Conservation (phyloP, 2,797 vertebrate species). For the Micromesistius poutassou region DNA sequence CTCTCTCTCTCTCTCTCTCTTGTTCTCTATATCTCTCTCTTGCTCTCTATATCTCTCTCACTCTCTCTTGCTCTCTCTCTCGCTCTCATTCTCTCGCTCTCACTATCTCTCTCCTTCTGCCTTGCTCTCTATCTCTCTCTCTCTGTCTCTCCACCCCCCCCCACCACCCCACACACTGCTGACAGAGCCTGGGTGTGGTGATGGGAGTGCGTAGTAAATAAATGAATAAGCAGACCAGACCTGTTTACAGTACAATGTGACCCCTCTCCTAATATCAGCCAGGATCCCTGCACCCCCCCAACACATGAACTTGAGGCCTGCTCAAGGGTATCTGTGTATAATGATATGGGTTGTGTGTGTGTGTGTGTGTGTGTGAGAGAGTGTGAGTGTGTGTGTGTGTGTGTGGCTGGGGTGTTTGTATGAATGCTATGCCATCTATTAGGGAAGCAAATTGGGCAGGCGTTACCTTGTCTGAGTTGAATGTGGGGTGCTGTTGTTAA, state of each 20-base stretch:
- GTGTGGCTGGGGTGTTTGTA: constrained; percentile 24
- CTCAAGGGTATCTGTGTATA: constrained; percentile 77
- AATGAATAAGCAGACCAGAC: constrained; percentile 76
- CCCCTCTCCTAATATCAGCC: constrained; percentile 70
- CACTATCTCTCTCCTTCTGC: too few species aligned
- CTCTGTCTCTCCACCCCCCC: constrained; percentile 5
- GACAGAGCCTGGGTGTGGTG: constrained; percentile 59
- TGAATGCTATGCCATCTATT: constrained; percentile 75
- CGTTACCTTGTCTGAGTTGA: constrained; percentile 56
- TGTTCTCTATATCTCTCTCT: too few species aligned
- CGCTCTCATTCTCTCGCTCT: too few species aligned
- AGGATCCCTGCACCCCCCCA: constrained; percentile 58
- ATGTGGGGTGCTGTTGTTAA: constrained; percentile 66
- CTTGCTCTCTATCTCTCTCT: not conserved
- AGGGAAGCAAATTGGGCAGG: constrained; percentile 70
- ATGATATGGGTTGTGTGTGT: constrained; percentile 45
- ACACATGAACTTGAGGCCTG: constrained; percentile 69
- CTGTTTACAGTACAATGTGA: constrained; percentile 75
- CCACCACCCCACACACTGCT: constrained; percentile 41
- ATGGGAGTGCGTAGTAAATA: constrained; percentile 68
- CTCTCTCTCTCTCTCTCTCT: constrained; percentile 7
- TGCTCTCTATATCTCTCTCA: too few species aligned
- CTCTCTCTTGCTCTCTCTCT: too few species aligned
- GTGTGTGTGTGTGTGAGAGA: constrained; percentile 9
- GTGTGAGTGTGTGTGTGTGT: constrained; percentile 15